Percentiles rank a stretch among this genome's conserved stretches.
Evolutionary conservation across 2,888 invertebrate species (phyloP).

Genomic region (Macrophya annulata): DNA sequence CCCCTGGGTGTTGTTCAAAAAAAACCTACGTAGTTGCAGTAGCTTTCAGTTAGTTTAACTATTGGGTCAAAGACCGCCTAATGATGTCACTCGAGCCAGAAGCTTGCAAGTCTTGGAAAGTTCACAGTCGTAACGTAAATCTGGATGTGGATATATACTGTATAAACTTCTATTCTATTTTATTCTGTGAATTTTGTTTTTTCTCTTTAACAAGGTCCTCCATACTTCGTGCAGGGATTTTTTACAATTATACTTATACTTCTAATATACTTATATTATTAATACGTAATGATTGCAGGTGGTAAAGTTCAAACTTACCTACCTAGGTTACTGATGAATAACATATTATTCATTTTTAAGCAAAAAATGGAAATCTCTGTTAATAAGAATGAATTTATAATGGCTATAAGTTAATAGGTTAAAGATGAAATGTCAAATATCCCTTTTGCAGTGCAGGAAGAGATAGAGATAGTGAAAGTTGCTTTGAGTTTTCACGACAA

Average conservation of each 20-base stretch:
- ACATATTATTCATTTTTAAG: background rate
- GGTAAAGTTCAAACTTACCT: background rate
- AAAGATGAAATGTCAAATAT: background rate
- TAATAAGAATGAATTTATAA: background rate
- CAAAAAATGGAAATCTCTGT: background rate
- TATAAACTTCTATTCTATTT: background rate
- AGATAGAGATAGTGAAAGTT: background rate
- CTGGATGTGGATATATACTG: background rate
- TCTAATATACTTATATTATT: background rate
- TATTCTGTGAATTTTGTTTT: background rate
- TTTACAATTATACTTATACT: no score
- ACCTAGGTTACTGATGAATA: background rate
- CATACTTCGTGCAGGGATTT: background rate
- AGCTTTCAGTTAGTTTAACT: background rate
- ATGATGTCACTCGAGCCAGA: background rate
- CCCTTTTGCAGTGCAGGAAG: background rate
- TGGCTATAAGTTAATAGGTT: background rate
- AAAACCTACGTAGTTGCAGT: background rate
- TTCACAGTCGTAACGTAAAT: background rate
- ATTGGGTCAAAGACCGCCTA: background rate
- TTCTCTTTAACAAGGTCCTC: background rate
- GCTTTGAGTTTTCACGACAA: constrained; percentile 3
- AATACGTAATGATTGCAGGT: background rate
- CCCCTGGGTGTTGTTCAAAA: background rate
- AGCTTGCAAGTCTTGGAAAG: background rate